Base-by-base conservation (phyloP, 2,797 vertebrate genomes). In the Tokudaia muenninki region DNA sequence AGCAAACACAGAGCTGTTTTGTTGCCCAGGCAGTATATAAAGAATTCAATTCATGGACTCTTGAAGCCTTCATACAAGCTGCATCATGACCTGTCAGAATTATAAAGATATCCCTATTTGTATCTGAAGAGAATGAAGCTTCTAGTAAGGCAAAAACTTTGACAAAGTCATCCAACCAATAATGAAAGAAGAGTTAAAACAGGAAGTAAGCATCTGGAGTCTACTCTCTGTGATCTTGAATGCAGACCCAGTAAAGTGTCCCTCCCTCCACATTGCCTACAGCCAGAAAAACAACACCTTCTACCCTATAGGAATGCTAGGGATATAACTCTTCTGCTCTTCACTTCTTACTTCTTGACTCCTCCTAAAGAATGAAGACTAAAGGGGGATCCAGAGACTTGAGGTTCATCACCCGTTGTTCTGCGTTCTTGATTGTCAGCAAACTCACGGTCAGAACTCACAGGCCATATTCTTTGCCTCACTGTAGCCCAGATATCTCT, bases 91-190 rank as follows among this genome's bases (percentile, higher is more conserved):
- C 72, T 50, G 67, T 63, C 19, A 47, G 7, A 31, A 79, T 34
- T 55, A 44, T 17, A 55, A 86, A 59, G 81, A 55, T n/a, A 77
- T 57, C 52, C 8, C 24, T n/a, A 83, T 77, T 91, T 72, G n/a
- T n/a, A 44, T 93, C 87, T 31, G n/a, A 90, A 87, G 84, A 92
- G 87, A 87, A 57, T 44, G 37, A 79, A 34, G 7, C n/a, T 75
- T 67, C 67, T 26, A 70, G 44, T 50, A 50, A 55, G 17, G 19
- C 87, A 92, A 75, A 34, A 79, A 77, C 16, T 22, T 90, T 94
- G 67, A 26, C 21, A 55, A 78, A 67, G 16, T 74, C n/a, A 94
- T 61, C n/a, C 41, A 57, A 10, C 4, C 6, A 37, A 17, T 47
- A 47, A 63, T 2, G 52, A 72, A 80, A 70, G 59, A 92, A 26